Base-by-base conservation (phyloP, 2,113 vertebrate genomes). In the Meles meles region DNA sequence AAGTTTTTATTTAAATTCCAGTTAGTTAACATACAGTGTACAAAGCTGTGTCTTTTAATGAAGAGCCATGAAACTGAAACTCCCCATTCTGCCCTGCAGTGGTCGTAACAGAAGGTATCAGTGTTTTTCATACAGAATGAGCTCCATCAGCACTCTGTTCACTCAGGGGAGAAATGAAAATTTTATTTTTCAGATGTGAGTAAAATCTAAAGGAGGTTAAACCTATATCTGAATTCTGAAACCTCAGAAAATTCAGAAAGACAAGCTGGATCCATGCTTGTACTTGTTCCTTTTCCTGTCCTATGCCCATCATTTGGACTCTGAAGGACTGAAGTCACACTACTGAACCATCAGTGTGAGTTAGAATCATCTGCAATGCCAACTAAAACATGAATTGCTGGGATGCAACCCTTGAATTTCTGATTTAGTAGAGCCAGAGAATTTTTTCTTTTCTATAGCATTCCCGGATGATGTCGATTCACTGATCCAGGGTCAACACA, bases 171-270 rank as follows among this genome's bases (percentile, higher is more conserved):
- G 34, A 83, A 81, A 89, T 7, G 21, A 71, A 86, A 95, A 91
- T 23, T 69, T 31, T 69, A 57, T 63, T 91, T 96, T 27, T 90
- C 44, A 94, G 44, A 63, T 77, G 0, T 90, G 49, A 92, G 42
- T 96, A 29, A 72, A 95, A 86, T 74, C 44, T 96, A 71, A 76
- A 10, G n/a, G 80, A 88, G 59, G 29, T 61, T 72, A 84, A 57
- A 31, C 55, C 20, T 76, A 12, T 67, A 82, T 71, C 23, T 49
- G 37, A 94, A 79, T 83, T 67, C 77, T 27, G 90, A 91, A 94
- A 94, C 47, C 59, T 95, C 65, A 93, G 72, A 57, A 52, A 57
- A 77, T 82, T 97, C 57, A 83, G 49, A 63, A 87, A 91, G 39
- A 83, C 13, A 83, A 82, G 37, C n/a, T 80, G 69, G 18, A 83